Percentiles rank a stretch among this genome's conserved stretches.
Conservation (phyloP, 1,140 invertebrate species). For the Platorchestia sp. region DNA sequence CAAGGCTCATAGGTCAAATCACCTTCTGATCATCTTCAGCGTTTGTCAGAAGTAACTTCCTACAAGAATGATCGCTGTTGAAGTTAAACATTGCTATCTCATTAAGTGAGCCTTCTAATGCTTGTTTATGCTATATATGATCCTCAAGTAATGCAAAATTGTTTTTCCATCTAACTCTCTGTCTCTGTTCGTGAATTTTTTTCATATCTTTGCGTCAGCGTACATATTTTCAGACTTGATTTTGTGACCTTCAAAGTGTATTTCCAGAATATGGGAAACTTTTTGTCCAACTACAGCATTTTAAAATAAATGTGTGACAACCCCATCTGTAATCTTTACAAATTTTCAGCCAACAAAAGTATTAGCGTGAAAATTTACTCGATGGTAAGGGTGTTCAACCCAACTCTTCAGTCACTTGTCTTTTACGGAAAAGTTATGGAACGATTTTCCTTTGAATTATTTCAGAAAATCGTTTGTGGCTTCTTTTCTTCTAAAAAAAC, state of each 20-base stretch:
- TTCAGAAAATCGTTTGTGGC: too few species aligned
- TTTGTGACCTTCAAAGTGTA: not conserved
- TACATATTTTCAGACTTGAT: not conserved
- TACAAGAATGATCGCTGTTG: not conserved
- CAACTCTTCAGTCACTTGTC: too few species aligned
- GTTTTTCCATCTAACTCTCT: not conserved
- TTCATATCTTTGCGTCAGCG: not conserved
- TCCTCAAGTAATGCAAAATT: not conserved
- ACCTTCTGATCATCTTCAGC: not conserved
- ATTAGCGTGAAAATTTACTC: too few species aligned
- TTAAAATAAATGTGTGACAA: not conserved
- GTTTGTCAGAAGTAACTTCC: not conserved
- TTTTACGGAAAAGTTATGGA: too few species aligned
- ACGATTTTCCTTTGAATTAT: too few species aligned
- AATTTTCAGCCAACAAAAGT: too few species aligned
- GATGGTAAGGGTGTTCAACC: too few species aligned
- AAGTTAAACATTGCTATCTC: not conserved
- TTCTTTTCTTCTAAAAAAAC: not conserved
- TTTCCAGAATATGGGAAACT: not conserved
- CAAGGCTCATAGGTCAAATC: not conserved
- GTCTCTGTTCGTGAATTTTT: not conserved
- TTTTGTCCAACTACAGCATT: not conserved
- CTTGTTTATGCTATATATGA: not conserved
- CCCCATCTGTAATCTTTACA: too few species aligned
- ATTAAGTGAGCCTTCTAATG: not conserved